Base-by-base conservation (phyloP, 1,140 invertebrate species). In the Hycleus cichorii region DNA sequence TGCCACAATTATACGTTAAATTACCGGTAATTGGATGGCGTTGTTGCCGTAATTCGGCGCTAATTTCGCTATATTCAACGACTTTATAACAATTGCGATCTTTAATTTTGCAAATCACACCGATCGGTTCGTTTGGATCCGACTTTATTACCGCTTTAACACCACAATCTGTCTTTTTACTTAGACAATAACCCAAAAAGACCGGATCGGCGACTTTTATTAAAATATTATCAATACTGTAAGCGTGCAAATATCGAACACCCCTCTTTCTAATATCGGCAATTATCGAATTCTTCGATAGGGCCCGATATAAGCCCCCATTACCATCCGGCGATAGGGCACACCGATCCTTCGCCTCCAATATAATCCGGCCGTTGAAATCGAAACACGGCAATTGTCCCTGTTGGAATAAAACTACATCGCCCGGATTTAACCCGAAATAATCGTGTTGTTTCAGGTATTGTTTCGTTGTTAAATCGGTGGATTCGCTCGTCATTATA, bases 201-300 rank as follows among this genome's bases (percentile, higher is more conserved):
- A 90, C 78, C 1, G 97, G 97, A 82, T 99, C 97, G 0, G 94
- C 96, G 55, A 99, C 93, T 83, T 96, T 96, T 10, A 97, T 91
- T 5, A 99, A 80, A 60, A 99, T 97, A 76, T 99, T 99, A 74
- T 99, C 97, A 8, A 99, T 97, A 68, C 95, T 97, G 78, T 98
- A 97, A 2, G 90, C 94, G 74, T 99, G 96, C 10, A 99, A 72
- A 73, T 95, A 95, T 64, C 89, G 78, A 10, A 99, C 84, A 4
- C 90, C 90, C 57, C 92, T 79, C 39, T 74, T 76, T 47, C 83
- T 73, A 81, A 98, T 90, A 68, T 98, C 90, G 10, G 88, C 80
- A 7, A 98, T 69, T 27, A 98, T 83, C 10, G 84, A 85, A 65
- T 86, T 83, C 24, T 81, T 77, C 58, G 82, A 79, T 26, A 96